Evolutionary conservation across 2,113 vertebrate species (phyloP).

Genomic region (Nothocercus nigrocapillus): DNA sequence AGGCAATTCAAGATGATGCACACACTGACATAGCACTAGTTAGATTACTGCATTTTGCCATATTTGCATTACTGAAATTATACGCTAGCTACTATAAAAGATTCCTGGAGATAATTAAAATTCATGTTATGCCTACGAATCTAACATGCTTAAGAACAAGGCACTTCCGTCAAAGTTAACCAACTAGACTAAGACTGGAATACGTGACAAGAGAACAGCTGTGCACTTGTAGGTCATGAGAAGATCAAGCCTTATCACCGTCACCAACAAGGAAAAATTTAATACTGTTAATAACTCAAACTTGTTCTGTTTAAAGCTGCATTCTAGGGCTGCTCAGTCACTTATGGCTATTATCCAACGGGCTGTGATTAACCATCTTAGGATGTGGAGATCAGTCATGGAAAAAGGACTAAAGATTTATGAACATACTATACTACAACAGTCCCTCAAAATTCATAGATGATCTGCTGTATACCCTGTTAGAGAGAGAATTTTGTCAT

Average conservation of each 20-base stretch:
- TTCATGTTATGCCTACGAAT: neutral
- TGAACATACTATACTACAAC: neutral
- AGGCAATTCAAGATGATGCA: neutral
- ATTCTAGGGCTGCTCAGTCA: neutral
- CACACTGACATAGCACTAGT: neutral
- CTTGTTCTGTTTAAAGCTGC: neutral
- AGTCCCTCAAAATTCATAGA: neutral
- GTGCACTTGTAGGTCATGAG: neutral
- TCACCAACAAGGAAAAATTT: neutral
- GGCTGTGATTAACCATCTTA: neutral
- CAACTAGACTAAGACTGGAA: neutral
- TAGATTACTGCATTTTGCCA: neutral
- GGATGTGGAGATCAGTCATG: neutral
- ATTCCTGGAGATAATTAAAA: neutral
- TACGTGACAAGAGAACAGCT: neutral
- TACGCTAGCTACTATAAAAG: neutral
- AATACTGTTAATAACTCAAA: neutral
- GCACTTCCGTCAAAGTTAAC: neutral
- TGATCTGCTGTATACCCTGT: neutral
- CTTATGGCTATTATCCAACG: neutral
- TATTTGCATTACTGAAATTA: neutral
- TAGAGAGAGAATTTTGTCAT: neutral
- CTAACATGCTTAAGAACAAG: neutral
- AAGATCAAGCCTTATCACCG: neutral
- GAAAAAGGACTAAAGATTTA: neutral